Conservation (phyloP, 2,888 invertebrate genomes). For the Drosophila nr. perissopoda region DNA sequence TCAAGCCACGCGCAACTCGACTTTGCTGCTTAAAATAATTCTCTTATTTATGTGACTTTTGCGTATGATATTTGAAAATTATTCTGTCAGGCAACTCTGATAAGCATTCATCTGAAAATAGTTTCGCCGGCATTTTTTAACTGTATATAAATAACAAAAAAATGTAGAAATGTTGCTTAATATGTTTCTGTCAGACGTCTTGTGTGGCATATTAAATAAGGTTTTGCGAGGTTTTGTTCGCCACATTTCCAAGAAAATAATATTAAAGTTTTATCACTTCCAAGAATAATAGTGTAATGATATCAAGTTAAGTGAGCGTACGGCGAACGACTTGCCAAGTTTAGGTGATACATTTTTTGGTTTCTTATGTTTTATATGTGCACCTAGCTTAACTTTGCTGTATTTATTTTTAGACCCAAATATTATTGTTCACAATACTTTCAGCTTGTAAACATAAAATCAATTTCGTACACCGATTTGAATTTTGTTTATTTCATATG, state of each 20-base stretch:
- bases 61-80: slow-evolving; percentile 20
- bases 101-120: slow-evolving; percentile 2
- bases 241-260: not conserved
- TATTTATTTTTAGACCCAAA: not conserved
- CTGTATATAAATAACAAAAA: slow-evolving; percentile 3
- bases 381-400: not conserved
- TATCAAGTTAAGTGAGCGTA: not conserved
- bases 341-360: not conserved
- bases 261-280: slow-evolving; percentile 1
- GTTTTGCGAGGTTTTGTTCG: not conserved
- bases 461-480: not conserved
- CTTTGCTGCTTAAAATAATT: slow-evolving; percentile 24
- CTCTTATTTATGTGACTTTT: slow-evolving; percentile 33
- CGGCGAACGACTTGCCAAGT: not conserved
- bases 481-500: not conserved
- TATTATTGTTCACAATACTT: not conserved
- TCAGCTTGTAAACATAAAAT: not conserved
- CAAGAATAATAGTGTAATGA: not conserved
- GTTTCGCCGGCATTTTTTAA: not conserved
- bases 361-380: not conserved
- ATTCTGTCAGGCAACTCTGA: not conserved
- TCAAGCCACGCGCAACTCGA: slow-evolving; percentile 44
- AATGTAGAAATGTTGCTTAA: not conserved
- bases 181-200: not conserved
- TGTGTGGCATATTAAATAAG: slow-evolving; percentile 28